Evolutionary conservation across 2,888 invertebrate species (phyloP), one percentile per base, ranked within the genome.

Genomic region (Antitype chi): DNA sequence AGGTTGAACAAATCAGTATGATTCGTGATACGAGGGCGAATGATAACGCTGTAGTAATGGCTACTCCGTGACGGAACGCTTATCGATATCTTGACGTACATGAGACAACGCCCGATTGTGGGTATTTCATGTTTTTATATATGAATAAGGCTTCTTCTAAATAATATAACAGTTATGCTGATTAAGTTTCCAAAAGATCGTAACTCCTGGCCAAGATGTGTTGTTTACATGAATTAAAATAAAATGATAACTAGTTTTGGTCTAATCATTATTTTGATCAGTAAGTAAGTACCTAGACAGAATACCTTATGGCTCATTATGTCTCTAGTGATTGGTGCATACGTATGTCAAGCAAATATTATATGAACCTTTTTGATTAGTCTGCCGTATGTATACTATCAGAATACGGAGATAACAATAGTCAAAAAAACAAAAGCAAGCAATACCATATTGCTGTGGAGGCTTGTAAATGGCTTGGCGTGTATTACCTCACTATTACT

Each of bases 1-100:
- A 81, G 64, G 78, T 68, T 68, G 77, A 85, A 85, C 67, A 86
- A 89, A 89, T 84, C 81, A 81, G 78, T 80, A 84, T 81, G 63
- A 72, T 84, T 85, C 81, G 78, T 69, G 76, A 84, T 88, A 87
- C 49, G 72, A 74, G 69, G 67, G 64, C 63, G 38, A 73, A 62
- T 53, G 88, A 88, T 89, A 88, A 85, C 74, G 55, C 17, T 68
- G 1, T 15, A 73, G 57, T 89, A 86, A 88, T 88, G 80, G 78
- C 78, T 64, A 82, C 77, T 86, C 83, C 87, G 89, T 90, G 89
- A 89, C 87, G 77, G 62, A 9, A 6, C n/a, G 23, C 85, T 89
- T 91, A 90, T 91, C 91, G 83, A 76, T 74, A 68, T 76, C 71
- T 85, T 85, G 85, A 86, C 82, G 89, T 83, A 82, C 15, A n/a